Conservation (phyloP, 2,888 invertebrate genomes). For the Pterostichus madidus region DNA sequence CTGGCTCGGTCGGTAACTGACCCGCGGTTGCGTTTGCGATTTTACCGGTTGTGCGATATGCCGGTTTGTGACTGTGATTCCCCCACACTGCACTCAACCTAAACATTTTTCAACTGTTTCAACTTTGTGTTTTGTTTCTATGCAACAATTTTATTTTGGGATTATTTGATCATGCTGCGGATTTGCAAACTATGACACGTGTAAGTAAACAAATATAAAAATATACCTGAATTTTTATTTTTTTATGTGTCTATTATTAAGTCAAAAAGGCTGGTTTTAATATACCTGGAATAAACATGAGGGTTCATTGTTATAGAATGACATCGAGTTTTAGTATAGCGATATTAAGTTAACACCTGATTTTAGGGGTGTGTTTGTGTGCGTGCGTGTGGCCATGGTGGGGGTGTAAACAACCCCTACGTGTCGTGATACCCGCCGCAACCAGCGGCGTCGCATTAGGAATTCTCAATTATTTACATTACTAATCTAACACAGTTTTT, state of each 20-base stretch:
- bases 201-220: constrained; percentile 32
- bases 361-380: constrained; percentile 60
- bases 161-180: constrained; percentile 19
- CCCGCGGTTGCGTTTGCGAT: constrained; percentile 14
- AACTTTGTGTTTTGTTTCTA: constrained; percentile 12
- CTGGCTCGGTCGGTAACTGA: constrained; percentile 52
- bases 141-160: constrained; percentile 23
- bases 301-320: constrained; percentile 36
- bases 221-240: background rate
- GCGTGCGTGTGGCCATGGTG: constrained; percentile 19
- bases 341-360: constrained; percentile 63
- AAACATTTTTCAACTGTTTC: constrained; percentile 4
- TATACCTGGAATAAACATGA: constrained; percentile 24
- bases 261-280: constrained; percentile 11
- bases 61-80: constrained; percentile 18
- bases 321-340: constrained; percentile 42
- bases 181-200: constrained; percentile 43
- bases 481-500: background rate
- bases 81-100: constrained; percentile 19
- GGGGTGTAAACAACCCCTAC: constrained; percentile 61
- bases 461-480: constrained; percentile 1
- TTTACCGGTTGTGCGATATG: constrained; percentile 59
- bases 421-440: background rate
- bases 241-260: background rate
- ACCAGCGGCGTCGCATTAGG: constrained; percentile 34